Conservation (phyloP, 2,113 vertebrate genomes). For the Neolamprologus longior region DNA sequence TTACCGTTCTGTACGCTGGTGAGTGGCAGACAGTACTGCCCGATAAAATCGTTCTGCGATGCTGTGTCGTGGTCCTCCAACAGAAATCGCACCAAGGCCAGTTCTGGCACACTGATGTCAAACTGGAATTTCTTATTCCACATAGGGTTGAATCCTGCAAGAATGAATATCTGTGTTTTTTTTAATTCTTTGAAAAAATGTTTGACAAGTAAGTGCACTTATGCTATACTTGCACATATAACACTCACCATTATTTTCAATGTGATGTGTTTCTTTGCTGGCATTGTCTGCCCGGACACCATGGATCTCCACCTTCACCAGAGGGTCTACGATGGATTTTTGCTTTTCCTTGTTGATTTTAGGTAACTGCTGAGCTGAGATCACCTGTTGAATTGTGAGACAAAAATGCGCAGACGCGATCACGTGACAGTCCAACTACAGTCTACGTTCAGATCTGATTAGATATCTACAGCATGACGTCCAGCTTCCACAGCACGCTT, state of each 20-base stretch:
- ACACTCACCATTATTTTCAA: conserved; percentile 83
- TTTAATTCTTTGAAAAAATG: background rate
- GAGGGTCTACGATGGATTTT: conserved; percentile 89
- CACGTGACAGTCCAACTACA: background rate
- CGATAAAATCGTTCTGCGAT: conserved; percentile 82
- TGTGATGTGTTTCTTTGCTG: conserved; percentile 76
- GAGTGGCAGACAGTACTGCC: conserved; percentile 86
- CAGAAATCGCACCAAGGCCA: conserved; percentile 83
- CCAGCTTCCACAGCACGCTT: background rate
- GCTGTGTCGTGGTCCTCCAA: conserved; percentile 86
- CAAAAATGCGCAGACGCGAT: background rate
- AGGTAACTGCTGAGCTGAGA: conserved; percentile 93
- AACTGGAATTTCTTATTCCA: conserved; percentile 84
- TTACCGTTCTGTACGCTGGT: conserved; percentile 83
- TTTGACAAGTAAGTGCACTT: background rate
- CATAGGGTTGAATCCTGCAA: conserved; percentile 85
- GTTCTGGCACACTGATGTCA: conserved; percentile 75
- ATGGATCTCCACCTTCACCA: conserved; percentile 79
- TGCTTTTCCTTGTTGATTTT: conserved; percentile 85
- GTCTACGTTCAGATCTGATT: background rate
- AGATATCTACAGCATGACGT: background rate
- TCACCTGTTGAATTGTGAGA: conserved; percentile 70
- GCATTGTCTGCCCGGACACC: conserved; percentile 76
- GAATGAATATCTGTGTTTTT: background rate
- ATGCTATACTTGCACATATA: background rate